Base-by-base conservation (phyloP, 2,888 invertebrate species). In the Zonitis immaculata region DNA sequence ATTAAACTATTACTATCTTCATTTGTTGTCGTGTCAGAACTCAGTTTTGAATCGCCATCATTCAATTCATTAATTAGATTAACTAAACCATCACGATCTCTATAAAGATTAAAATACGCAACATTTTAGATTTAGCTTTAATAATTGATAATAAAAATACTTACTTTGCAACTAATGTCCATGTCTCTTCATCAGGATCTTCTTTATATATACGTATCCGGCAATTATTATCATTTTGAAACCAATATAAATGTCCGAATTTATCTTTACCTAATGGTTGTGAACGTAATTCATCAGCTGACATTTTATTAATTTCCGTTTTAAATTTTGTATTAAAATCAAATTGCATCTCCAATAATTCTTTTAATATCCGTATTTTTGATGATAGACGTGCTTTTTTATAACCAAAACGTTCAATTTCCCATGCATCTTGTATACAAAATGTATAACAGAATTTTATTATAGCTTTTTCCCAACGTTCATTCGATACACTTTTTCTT, bases 181-280 rank as follows among this genome's bases (percentile, higher is more conserved):
- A 96, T 11, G 91, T 91, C 73, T 97, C 95, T 72, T 98, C 97
- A 76, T 98, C 97, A 61, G 90, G 84, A 71, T 98, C 95, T 76
- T 98, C 98, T 70, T 90, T 87, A 76, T 95, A 99, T 44, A 99
- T 85, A 59, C 94, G 83, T 57, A 98, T 80, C 76, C 95, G 94
- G 66, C 91, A 88, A 54, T 90, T 88, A 58, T 88, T 85, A 74
- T 97, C 94, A 51, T 89, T 82, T 67, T 96, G 92, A 67, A 89
- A 85, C 96, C 98, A 99, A 76, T 99, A 99, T 6, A 89, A 83
- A 73, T 91, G 84, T 1, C 99, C 98, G 68, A 86, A 81, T 59
- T 89, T 88, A 78, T 99, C 99, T 61, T 88, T 82, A 2, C 99
- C 99, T 53, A 97, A 80, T 0, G 98, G 97, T 66, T 91, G 84